A percentile compares a stretch with the other conserved stretches of the same genome.
Evolutionary conservation across 2,888 invertebrate species (phyloP).

Genomic region (Dendrolimus pini): DNA sequence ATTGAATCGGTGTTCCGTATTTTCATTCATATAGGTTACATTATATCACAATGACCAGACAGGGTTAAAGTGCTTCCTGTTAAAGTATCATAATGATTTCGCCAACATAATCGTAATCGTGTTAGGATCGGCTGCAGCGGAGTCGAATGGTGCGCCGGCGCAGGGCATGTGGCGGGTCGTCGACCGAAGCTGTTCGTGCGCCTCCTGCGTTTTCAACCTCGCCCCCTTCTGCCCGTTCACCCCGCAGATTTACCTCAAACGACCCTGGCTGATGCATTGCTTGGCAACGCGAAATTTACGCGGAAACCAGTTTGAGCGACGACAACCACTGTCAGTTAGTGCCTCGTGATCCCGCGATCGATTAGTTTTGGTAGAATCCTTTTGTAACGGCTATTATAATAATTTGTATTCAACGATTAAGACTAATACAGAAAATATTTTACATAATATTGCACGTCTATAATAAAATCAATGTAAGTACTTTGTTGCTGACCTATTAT

Average conservation of each 20-base stretch:
- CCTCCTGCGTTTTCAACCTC: constrained; percentile 66
- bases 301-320: constrained; percentile 65
- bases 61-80: background rate
- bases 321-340: constrained; percentile 48
- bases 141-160: constrained; percentile 63
- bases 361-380: constrained; percentile 20
- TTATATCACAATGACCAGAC: background rate
- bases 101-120: constrained; percentile 52
- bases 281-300: constrained; percentile 71
- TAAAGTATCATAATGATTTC: constrained; percentile 17
- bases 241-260: constrained; percentile 50
- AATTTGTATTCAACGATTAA: background rate
- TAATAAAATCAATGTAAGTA: background rate
- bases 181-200: constrained; percentile 69
- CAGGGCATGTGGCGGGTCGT: constrained; percentile 71
- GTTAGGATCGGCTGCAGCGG: constrained; percentile 52
- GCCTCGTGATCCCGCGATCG: constrained; percentile 33
- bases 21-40: background rate
- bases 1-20: background rate
- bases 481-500: background rate
- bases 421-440: too few relatives aligned
- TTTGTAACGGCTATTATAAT: constrained; percentile 4
- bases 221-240: constrained; percentile 38
- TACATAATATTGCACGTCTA: too few relatives aligned
- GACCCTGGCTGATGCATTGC: constrained; percentile 69